phyloP scores from a whole-genome alignment of 2,113 vertebrate species.

The Arizona elegans region DNA sequence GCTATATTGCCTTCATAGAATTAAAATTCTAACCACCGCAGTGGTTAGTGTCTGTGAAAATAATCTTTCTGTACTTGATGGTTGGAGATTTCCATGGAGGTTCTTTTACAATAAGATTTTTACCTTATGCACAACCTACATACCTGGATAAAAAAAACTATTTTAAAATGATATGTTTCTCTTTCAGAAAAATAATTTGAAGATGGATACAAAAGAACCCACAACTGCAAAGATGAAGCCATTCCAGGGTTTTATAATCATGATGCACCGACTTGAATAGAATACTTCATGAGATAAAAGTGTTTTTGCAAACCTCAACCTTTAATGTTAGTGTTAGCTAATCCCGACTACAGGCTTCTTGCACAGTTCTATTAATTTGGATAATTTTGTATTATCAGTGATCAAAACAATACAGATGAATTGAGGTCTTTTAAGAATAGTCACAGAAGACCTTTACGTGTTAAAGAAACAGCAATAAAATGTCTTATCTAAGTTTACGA shows the following conservation, averaged over 20 bases:
- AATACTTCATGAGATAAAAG: not conserved
- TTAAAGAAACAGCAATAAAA: not conserved
- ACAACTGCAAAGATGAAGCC: constrained; percentile 27
- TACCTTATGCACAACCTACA: not conserved
- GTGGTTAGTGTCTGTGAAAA: not conserved
- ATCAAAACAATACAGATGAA: not conserved
- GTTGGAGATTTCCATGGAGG: not conserved
- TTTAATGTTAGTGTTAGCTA: not conserved
- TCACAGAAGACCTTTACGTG: not conserved
- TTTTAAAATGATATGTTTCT: constrained; percentile 6
- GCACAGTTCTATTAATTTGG: not conserved
- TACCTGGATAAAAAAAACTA: not conserved
- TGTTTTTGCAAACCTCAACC: accelerated
- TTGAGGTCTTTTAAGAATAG: not conserved
- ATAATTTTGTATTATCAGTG: not conserved
- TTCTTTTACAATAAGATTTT: not conserved
- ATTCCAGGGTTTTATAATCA: not conserved
- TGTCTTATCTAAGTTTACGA: not conserved
- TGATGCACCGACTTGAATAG: constrained; percentile 25
- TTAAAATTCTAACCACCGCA: not conserved
- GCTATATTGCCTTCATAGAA: not conserved
- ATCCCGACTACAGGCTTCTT: not conserved
- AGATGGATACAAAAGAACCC: constrained; percentile 15
- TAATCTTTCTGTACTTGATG: not conserved
- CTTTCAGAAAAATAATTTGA: constrained; percentile 49